phyloP scores from a whole-genome alignment of 2,797 vertebrate species.

The Miichthys miiuy region DNA sequence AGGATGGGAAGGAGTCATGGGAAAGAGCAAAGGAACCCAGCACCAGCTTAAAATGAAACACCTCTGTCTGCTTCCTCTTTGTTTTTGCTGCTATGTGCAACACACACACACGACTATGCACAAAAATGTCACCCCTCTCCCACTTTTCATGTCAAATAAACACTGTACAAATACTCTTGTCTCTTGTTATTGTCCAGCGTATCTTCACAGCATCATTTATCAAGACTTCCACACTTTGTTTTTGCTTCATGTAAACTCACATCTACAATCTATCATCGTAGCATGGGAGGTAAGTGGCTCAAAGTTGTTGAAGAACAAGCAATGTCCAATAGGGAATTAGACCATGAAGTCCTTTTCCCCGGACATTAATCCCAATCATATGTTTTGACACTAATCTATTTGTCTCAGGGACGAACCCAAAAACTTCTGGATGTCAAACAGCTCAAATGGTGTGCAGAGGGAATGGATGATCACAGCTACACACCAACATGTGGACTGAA shows the following conservation, averaged over 20 bases:
- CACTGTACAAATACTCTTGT: not conserved
- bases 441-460: too few relatives aligned
- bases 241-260: not conserved
- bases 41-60: not conserved
- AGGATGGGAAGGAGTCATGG: not conserved
- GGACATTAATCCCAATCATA: too few relatives aligned
- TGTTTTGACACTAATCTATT: too few relatives aligned
- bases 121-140: not conserved
- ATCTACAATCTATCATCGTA: too few relatives aligned
- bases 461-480: not conserved
- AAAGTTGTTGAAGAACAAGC: not conserved
- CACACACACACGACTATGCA: not conserved
- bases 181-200: not conserved
- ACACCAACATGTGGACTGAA: not conserved
- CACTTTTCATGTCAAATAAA: slow-evolving; percentile 52
- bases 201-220: not conserved
- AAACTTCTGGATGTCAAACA: too few relatives aligned
- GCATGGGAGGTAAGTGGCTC: not conserved
- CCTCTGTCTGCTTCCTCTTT: not conserved
- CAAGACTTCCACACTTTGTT: not conserved
- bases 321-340: not conserved
- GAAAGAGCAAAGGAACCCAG: not conserved
- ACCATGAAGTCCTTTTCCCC: not conserved
- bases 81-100: not conserved
- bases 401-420: too few relatives aligned